Evolutionary conservation across 35 echinoderm and acorn worm genomes (phyloP), one percentile per base, ranked within the genome.

Genomic region (Ophiothrix spiculata): DNA sequence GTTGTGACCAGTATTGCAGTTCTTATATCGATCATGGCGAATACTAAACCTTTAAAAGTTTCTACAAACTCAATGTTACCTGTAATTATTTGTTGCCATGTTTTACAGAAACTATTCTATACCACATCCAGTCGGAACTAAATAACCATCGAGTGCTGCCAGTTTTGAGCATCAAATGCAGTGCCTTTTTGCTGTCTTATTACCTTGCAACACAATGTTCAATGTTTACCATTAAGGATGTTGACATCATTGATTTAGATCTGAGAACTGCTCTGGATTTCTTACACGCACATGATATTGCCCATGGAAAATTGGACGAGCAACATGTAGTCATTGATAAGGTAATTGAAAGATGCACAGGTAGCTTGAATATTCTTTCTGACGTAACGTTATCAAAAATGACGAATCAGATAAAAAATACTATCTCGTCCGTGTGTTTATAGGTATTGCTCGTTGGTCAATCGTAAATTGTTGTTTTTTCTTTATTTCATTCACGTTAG

Each of bases 241-340:
- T 90, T 45, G 90, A 77, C 29, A 84, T 75, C 4, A 97, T 97
- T 37, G 94, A 97, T 35, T 80, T 74, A 16, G 94, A 97, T 39
- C 35, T 97, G 32, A 89, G 82, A 69, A 86, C 87, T 56, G 94
- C 94, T 41, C 80, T 93, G 38, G 87, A 90, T 25, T 90, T 97
- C 76, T 84, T 97, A 31, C 94, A 97, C 74, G 64, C 87, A 45
- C 79, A 85, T 79, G 90, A 87, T 21, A 84, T 90, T 31, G 81
- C 86, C 11, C 94, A 92, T 56, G 90, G 81, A 33, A 56, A 84
- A 32, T 37, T 84, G 10, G 54, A 84, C 40, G 81, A 84, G 56
- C 60, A 25, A 25, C 60, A 69, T 8, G 60, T 94, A 6, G 76
- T 94, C 19, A 86, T 94, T 33, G 86, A 93, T 88, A 81, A 93